phyloP scores from a whole-genome alignment of 2,888 invertebrate species.

The Chydorus sphaericus region DNA sequence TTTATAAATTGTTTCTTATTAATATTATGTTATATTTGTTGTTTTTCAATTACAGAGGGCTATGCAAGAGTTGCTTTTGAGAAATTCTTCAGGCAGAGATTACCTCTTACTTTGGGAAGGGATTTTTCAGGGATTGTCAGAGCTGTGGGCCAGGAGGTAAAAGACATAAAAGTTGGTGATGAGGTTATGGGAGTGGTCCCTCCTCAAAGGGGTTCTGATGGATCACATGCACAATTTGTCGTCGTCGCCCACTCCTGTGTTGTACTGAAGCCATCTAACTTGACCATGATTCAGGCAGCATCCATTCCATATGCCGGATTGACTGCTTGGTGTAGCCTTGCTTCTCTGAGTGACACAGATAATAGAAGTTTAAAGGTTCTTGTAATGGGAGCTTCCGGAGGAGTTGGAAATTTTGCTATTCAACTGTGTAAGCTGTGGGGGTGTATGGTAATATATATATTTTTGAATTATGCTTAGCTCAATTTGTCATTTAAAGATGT shows the following conservation, averaged over 20 bases:
- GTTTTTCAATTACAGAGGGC: too few relatives aligned
- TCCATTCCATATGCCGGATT: constrained; percentile 71
- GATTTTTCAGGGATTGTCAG: constrained; percentile 76
- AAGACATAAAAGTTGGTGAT: constrained; percentile 48
- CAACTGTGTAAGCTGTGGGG: constrained; percentile 68
- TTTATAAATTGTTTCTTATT: background rate
- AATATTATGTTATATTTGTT: too few relatives aligned
- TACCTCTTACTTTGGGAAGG: constrained; percentile 75
- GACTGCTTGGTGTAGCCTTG: constrained; percentile 79
- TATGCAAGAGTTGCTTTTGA: constrained; percentile 49
- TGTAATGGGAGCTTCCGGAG: constrained; percentile 78
- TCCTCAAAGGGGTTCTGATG: constrained; percentile 46
- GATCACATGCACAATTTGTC: constrained; percentile 67
- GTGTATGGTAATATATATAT: constrained; percentile 38
- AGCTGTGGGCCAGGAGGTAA: constrained; percentile 49
- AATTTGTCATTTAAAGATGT: background rate
- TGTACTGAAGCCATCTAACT: constrained; percentile 40
- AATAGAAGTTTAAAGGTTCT: too few relatives aligned
- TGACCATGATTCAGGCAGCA: constrained; percentile 52
- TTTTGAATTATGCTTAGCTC: too few relatives aligned
- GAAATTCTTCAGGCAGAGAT: constrained; percentile 39
- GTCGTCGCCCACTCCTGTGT: constrained; percentile 30
- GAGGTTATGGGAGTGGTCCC: constrained; percentile 80
- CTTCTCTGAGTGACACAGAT: constrained; percentile 42
- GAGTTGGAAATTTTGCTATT: constrained; percentile 74